Conservation (phyloP, 2,888 invertebrate species). For the Tenthredo distinguenda region DNA sequence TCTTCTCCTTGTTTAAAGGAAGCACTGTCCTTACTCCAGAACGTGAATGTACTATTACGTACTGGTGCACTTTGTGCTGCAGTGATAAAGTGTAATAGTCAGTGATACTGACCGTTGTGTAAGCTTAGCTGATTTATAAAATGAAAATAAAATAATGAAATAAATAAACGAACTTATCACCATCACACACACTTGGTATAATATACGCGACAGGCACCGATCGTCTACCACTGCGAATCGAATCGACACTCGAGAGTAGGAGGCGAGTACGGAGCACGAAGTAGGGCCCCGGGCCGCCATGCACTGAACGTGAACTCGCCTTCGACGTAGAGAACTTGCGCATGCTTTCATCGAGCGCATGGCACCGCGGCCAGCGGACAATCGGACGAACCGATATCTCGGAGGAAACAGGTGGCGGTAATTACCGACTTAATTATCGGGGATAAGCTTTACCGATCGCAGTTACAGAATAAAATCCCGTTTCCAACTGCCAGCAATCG, state of each 20-base stretch:
- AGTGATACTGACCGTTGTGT: not conserved
- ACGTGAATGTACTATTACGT: not conserved
- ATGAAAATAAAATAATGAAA: not conserved
- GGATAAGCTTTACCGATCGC: not conserved
- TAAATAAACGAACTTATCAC: slow-evolving; percentile 33
- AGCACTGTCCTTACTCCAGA: not conserved
- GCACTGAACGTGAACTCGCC: slow-evolving; percentile 67
- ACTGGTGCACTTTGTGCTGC: not conserved
- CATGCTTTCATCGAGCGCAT: slow-evolving; percentile 52
- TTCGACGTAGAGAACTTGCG: slow-evolving; percentile 40
- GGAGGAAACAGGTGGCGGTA: not conserved
- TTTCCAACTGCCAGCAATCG: not conserved
- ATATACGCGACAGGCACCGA: slow-evolving; percentile 13
- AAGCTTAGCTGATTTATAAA: not conserved
- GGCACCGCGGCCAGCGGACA: slow-evolving; percentile 3
- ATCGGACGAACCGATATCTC: not conserved
- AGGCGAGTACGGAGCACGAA: slow-evolving; percentile 46
- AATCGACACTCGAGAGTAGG: slow-evolving; percentile 45
- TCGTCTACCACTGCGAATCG: slow-evolving; percentile 28
- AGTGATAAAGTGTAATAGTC: not conserved
- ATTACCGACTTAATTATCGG: not conserved
- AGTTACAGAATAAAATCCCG: not conserved
- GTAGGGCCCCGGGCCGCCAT: slow-evolving; percentile 72
- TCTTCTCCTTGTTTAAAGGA: not conserved
- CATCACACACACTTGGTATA: slow-evolving; percentile 23